A percentile compares a stretch with the other conserved stretches of the same genome.
phyloP scores from a whole-genome alignment of 2,797 vertebrate genomes.

The Odontamblyopus lacepedii region DNA sequence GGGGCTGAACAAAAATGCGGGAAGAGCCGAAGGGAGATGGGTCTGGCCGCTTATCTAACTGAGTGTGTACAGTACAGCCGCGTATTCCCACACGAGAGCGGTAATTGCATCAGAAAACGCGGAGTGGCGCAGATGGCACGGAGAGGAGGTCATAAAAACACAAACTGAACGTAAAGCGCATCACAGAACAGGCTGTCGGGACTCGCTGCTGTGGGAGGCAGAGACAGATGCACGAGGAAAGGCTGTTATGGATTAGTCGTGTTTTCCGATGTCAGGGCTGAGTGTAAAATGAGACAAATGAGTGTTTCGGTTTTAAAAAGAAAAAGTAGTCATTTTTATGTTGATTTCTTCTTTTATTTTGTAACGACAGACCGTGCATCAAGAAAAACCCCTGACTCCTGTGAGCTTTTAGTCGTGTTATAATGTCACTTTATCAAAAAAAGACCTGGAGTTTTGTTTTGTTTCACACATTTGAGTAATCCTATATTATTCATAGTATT shows the following conservation, averaged over 20 bases:
- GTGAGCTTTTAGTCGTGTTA: too few relatives aligned
- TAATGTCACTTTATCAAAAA: too few relatives aligned
- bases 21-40: conserved; percentile 21
- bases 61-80: conserved; percentile 9
- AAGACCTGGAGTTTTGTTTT: too few relatives aligned
- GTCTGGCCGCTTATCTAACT: conserved; percentile 28
- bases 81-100: background rate
- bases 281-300: background rate
- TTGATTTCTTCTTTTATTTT: too few relatives aligned
- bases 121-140: background rate
- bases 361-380: too few relatives aligned
- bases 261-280: background rate
- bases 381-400: too few relatives aligned
- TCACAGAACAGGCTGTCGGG: background rate
- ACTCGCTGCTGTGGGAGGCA: background rate
- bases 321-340: too few relatives aligned
- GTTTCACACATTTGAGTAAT: too few relatives aligned
- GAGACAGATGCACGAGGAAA: background rate
- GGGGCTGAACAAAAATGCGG: conserved; percentile 33
- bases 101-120: conserved; percentile 12
- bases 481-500: too few relatives aligned
- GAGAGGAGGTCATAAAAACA: conserved; percentile 10
- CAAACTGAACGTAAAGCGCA: background rate
- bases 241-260: too few relatives aligned
- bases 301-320: background rate